Evolutionary conservation across 2,113 vertebrate species (phyloP).

Genomic region (Chionis minor): DNA sequence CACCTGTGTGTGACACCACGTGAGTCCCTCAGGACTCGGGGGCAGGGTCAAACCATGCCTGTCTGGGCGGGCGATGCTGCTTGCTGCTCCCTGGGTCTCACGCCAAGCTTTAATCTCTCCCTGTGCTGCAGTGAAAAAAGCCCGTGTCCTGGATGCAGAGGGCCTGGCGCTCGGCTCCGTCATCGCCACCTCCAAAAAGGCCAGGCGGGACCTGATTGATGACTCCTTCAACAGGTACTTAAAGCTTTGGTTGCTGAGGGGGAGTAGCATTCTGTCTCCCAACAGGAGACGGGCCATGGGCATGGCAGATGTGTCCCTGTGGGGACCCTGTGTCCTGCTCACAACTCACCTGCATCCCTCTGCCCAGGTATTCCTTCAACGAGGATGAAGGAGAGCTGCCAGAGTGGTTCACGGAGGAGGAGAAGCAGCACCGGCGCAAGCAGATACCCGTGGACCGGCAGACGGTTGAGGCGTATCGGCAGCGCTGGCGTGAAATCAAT

Average conservation of each 20-base stretch:
- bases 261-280: accelerated
- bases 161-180: slow-evolving; percentile 88
- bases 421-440: slow-evolving; percentile 83
- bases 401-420: slow-evolving; percentile 90
- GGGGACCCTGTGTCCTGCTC: accelerated
- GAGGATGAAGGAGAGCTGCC: slow-evolving; percentile 87
- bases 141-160: slow-evolving; percentile 85
- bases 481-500: slow-evolving; percentile 92
- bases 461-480: slow-evolving; percentile 89
- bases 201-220: slow-evolving; percentile 85
- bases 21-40: not conserved
- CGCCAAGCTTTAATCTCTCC: not conserved
- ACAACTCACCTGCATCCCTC: accelerated
- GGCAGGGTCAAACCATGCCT: accelerated
- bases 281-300: accelerated
- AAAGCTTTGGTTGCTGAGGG: not conserved
- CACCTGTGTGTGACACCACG: accelerated
- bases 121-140: slow-evolving; percentile 76
- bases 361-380: slow-evolving; percentile 82
- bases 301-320: no score
- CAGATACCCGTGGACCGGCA: slow-evolving; percentile 84
- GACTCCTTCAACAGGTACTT: slow-evolving; percentile 88
- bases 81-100: not conserved
- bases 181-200: slow-evolving; percentile 89
- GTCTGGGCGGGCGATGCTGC: not conserved